Evolutionary conservation across 1,140 invertebrate genomes (phyloP).

Genomic region (Episyrphus balteatus): DNA sequence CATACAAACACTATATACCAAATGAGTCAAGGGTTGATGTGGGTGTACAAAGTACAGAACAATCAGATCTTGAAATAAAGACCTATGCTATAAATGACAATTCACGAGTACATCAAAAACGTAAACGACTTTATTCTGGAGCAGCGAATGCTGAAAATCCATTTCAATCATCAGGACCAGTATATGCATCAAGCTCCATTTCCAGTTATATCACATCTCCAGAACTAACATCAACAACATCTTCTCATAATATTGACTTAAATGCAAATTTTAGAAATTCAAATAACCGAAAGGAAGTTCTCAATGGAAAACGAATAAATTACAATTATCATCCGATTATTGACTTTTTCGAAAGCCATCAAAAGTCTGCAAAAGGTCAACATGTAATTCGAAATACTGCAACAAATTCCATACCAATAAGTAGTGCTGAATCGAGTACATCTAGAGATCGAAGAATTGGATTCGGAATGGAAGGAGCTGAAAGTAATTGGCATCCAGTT

Average conservation of each 20-base stretch:
- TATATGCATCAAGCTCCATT: background rate
- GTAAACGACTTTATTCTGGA: constrained; percentile 35
- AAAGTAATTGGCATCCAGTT: constrained; percentile 30
- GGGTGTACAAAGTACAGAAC: constrained; percentile 24
- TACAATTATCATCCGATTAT: constrained; percentile 79
- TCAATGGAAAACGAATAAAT: constrained; percentile 48
- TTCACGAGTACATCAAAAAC: constrained; percentile 25
- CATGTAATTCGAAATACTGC: background rate
- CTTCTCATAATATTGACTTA: background rate
- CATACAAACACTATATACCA: constrained; percentile 8
- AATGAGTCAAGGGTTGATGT: constrained; percentile 22
- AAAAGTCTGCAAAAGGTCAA: constrained; percentile 6
- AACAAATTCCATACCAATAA: constrained; percentile 3
- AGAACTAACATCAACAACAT: constrained; percentile 35
- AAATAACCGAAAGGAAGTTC: constrained; percentile 2
- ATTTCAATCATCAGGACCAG: constrained; percentile 6
- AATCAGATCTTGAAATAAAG: constrained; percentile 33
- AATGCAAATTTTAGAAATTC: background rate
- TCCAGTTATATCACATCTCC: constrained; percentile 21
- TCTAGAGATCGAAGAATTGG: constrained; percentile 26
- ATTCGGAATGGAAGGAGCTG: constrained; percentile 17
- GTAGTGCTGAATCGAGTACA: constrained; percentile 15
- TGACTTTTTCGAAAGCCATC: constrained; percentile 56
- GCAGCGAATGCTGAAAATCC: constrained; percentile 14
- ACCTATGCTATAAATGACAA: constrained; percentile 21